These are phyloP conservation scores for Mizuhopecten yessoensis DNA, from an alignment of 1,140 invertebrate species.

Conservation along the genomic window DNA sequence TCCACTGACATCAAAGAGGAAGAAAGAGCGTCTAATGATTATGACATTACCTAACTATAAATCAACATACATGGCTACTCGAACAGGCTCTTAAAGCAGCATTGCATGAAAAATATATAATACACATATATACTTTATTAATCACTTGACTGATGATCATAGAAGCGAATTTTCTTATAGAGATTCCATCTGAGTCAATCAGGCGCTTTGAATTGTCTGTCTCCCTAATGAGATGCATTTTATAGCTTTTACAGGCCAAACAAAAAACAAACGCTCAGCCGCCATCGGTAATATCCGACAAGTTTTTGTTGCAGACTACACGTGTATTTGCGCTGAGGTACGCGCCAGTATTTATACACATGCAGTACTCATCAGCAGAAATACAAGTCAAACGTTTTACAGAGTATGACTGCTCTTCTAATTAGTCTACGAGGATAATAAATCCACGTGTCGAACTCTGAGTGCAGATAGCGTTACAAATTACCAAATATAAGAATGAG, in stretches of 20 bases:
- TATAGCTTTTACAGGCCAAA: not conserved
- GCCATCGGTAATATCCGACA: not conserved
- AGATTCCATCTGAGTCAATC: not conserved
- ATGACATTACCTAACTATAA: not conserved
- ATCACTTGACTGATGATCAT: not conserved
- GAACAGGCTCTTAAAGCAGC: not conserved
- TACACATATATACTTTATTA: not conserved
- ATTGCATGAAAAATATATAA: not conserved
- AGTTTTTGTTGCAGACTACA: not conserved
- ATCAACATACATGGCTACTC: not conserved
- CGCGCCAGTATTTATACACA: not conserved
- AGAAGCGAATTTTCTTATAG: not conserved
- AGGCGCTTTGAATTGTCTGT: not conserved
- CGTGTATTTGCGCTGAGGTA: not conserved
- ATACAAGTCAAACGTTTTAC: not conserved
- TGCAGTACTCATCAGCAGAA: not conserved
- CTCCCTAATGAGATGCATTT: not conserved
- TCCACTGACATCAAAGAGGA: slow-evolving; percentile 20
- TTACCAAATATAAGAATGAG: not conserved
- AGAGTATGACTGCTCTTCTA: not conserved
- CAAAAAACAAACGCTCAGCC: not conserved
- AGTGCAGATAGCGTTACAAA: not conserved
- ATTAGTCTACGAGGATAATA: not conserved
- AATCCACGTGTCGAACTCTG: not conserved
- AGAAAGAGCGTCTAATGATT: not conserved